phyloP scores from a whole-genome alignment of 2,797 vertebrate genomes.

The Cynopterus sphinx region DNA sequence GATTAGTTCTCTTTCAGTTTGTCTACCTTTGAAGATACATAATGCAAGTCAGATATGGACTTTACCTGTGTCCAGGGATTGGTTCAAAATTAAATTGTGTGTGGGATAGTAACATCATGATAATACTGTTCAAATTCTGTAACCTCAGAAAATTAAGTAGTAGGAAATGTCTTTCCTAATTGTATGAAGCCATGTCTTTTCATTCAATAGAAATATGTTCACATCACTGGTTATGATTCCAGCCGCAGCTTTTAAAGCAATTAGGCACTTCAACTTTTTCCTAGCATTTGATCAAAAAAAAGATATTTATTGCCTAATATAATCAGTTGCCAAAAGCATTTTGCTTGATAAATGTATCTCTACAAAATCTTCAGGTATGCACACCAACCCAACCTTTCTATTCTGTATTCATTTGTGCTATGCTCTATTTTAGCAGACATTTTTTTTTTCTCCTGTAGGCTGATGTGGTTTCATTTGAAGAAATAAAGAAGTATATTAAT shows the following conservation, averaged over 20 bases:
- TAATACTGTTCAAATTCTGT: not conserved
- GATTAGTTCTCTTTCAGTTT: not conserved
- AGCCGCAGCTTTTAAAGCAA: slow-evolving; percentile 30
- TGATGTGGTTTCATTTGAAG: slow-evolving; percentile 91
- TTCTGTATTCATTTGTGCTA: not conserved
- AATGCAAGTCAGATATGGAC: not conserved
- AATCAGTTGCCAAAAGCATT: not conserved
- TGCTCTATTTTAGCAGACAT: not conserved
- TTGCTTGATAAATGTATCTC: not conserved
- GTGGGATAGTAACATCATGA: not conserved
- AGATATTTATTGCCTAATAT: not conserved
- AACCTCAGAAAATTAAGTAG: not conserved
- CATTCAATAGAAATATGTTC: not conserved
- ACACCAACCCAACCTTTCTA: not conserved
- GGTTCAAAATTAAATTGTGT: not conserved
- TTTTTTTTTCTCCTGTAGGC: slow-evolving; percentile 84
- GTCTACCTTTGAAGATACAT: not conserved
- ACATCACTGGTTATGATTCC: not conserved
- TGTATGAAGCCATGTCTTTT: not conserved
- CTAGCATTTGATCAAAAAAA: not conserved
- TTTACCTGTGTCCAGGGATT: not conserved
- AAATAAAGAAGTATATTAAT: slow-evolving; percentile 94
- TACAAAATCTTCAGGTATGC: not conserved
- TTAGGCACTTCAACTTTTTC: slow-evolving; percentile 17
- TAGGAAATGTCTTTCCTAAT: not conserved